Conservation (phyloP, 2,797 vertebrate species). For the Erethizon dorsatum region DNA sequence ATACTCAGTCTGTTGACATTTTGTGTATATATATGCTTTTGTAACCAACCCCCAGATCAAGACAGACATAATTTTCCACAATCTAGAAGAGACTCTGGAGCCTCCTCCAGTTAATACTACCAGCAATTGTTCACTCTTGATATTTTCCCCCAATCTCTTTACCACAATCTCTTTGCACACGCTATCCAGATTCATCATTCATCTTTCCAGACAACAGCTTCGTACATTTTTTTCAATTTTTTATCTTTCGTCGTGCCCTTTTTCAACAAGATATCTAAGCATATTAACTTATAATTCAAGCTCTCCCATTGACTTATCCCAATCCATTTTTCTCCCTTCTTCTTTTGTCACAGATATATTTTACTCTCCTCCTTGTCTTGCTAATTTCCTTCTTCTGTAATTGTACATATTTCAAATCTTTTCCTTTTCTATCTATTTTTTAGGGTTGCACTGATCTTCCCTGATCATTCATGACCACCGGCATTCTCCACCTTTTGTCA, state of each 20-base stretch:
- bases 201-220: neutral
- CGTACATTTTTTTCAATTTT: neutral
- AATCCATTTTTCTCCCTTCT: neutral
- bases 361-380: neutral
- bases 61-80: neutral
- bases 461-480: neutral
- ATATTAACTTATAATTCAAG: slow-evolving; percentile 5
- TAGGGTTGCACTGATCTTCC: neutral
- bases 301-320: neutral
- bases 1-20: neutral
- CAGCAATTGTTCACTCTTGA: neutral
- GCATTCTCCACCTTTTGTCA: neutral
- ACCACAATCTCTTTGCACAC: neutral
- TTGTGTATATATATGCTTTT: neutral
- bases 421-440: neutral
- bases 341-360: neutral
- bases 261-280: neutral
- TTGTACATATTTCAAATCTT: neutral
- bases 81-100: neutral
- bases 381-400: neutral
- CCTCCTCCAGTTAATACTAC: neutral
- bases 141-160: neutral
- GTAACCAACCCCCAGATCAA: neutral
- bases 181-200: neutral
- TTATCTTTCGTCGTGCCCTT: neutral